A percentile compares a stretch with the other conserved stretches of the same genome.
Evolutionary conservation across 92 coral and sea anemone species (phyloP).

Genomic region (Parazoanthus darwini): DNA sequence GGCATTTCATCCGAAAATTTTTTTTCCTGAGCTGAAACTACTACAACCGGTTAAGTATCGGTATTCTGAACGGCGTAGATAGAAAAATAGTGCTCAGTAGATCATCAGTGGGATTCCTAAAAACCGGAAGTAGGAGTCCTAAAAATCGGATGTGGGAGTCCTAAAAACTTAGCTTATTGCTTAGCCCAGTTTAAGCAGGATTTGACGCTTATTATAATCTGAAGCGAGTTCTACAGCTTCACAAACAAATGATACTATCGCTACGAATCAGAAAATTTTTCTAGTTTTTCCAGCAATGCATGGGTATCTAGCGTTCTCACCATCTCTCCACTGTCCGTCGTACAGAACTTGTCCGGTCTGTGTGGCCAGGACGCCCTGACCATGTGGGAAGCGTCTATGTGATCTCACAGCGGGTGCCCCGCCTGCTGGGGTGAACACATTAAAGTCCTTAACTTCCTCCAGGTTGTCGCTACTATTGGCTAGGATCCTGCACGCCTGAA

Average conservation of each 20-base stretch:
- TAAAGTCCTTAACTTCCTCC: not conserved
- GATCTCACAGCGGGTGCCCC: not conserved
- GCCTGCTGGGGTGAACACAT: not conserved
- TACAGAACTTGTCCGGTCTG: constrained; percentile 50
- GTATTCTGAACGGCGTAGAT: no score
- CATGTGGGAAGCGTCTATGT: constrained; percentile 53
- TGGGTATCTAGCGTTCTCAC: constrained; percentile 23
- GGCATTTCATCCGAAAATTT: not conserved
- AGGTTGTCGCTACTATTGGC: constrained; percentile 19
- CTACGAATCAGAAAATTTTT: not conserved
- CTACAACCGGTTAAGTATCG: no score
- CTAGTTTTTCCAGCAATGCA: not conserved
- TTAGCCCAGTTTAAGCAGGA: no score
- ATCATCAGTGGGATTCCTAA: no score
- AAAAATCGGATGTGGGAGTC: no score
- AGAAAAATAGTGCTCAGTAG: no score
- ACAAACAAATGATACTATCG: no score
- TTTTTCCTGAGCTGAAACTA: no score
- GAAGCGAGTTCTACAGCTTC: no score
- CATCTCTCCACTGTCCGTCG: constrained; percentile 67
- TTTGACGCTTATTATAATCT: no score
- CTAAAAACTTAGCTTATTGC: no score
- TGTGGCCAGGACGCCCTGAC: constrained; percentile 53
- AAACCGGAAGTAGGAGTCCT: no score
- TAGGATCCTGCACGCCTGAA: not conserved